These are phyloP conservation scores for Leptogaster cylindrica DNA, from an alignment of 2,888 invertebrate genomes.

Conservation along the genomic window DNA sequence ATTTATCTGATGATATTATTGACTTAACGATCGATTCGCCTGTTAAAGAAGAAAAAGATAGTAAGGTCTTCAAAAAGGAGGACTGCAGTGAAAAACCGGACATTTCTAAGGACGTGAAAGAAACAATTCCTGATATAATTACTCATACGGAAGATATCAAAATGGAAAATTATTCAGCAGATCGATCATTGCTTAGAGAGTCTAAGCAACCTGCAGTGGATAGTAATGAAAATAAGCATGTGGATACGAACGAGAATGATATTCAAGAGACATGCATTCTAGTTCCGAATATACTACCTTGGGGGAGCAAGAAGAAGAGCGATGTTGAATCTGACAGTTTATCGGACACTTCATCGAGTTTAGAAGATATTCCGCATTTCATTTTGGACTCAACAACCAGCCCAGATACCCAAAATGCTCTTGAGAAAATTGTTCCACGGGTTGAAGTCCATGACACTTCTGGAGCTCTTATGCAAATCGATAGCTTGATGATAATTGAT, in stretches of 20 bases:
- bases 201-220: not conserved
- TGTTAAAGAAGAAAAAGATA: conserved; percentile 35
- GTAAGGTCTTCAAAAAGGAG: not conserved
- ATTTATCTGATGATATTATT: conserved; percentile 37
- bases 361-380: conserved; percentile 62
- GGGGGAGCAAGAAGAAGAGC: conserved; percentile 57
- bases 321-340: conserved; percentile 68
- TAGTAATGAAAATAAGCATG: not conserved
- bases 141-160: conserved; percentile 54
- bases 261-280: conserved; percentile 69
- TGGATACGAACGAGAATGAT: conserved; percentile 50
- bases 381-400: conserved; percentile 62
- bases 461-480: conserved; percentile 70
- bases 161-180: conserved; percentile 39
- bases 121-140: conserved; percentile 59
- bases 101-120: conserved; percentile 58
- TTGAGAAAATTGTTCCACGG: conserved; percentile 65
- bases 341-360: conserved; percentile 60
- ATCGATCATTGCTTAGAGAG: not conserved
- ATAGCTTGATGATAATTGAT: conserved; percentile 66
- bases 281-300: conserved; percentile 65
- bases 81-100: conserved; percentile 53
- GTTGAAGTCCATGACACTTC: conserved; percentile 76
- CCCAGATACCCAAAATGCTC: conserved; percentile 59
- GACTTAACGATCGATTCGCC: conserved; percentile 42